Evolutionary conservation across 2,888 invertebrate species (phyloP).

Genomic region (Pegoplata infirma): DNA sequence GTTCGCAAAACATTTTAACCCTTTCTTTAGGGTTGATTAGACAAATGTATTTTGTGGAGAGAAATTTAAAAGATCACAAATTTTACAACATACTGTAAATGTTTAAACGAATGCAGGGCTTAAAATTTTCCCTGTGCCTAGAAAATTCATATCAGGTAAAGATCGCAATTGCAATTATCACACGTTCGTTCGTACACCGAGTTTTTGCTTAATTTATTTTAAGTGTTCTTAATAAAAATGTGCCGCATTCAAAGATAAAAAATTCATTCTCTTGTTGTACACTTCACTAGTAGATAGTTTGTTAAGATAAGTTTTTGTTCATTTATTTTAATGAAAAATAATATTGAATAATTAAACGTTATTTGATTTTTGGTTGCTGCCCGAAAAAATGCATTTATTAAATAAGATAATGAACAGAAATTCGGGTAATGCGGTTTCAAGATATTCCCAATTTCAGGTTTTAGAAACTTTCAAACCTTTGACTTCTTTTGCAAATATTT

Average conservation of each 20-base stretch:
- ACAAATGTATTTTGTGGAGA: constrained; percentile 28
- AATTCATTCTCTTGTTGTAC: background rate
- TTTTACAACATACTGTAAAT: background rate
- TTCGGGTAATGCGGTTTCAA: too few species aligned
- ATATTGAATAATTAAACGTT: background rate
- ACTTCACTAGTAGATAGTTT: background rate
- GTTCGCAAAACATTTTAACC: constrained; percentile 52
- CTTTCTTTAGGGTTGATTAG: constrained; percentile 49
- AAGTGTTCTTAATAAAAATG: background rate
- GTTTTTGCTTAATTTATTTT: constrained; percentile 5
- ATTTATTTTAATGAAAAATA: background rate
- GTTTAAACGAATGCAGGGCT: background rate
- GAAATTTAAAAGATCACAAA: constrained; percentile 11
- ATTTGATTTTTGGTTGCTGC: background rate
- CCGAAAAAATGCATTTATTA: too few species aligned
- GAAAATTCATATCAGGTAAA: background rate
- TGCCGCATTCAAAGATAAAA: constrained; percentile 10
- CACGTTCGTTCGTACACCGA: background rate
- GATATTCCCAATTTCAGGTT: too few species aligned
- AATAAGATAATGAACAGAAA: too few species aligned
- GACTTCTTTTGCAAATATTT: too few species aligned
- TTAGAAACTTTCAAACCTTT: too few species aligned
- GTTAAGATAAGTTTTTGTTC: background rate
- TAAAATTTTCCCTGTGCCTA: background rate
- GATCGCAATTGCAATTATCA: constrained; percentile 17